These are phyloP conservation scores for Helicoverpa zea DNA, from an alignment of 1,140 invertebrate species.

Conservation along the genomic window DNA sequence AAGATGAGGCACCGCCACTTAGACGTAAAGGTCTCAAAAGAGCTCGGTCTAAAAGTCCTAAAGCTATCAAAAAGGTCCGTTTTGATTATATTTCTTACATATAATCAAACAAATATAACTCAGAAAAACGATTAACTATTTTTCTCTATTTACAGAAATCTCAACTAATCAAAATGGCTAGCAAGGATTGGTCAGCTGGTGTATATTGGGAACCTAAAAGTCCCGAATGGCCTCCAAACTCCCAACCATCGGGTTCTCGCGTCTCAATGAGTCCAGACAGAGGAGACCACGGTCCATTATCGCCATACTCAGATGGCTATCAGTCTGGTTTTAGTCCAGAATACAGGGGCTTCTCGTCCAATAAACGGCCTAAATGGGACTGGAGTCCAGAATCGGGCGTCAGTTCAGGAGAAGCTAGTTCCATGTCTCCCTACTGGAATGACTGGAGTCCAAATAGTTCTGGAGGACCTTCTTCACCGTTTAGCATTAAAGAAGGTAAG, in stretches of 20 bases:
- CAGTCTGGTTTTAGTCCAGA: slow-evolving; percentile 80
- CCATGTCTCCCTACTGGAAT: slow-evolving; percentile 73
- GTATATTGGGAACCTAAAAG: slow-evolving; percentile 81
- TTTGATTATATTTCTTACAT: slow-evolving; percentile 16
- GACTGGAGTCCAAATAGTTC: slow-evolving; percentile 82
- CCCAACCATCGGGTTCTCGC: slow-evolving; percentile 54
- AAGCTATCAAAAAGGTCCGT: slow-evolving; percentile 69
- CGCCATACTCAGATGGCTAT: slow-evolving; percentile 73
- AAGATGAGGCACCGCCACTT: slow-evolving; percentile 54
- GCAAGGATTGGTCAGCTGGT: slow-evolving; percentile 80
- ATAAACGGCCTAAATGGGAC: slow-evolving; percentile 70
- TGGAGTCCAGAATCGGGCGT: slow-evolving; percentile 81
- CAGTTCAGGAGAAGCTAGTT: slow-evolving; percentile 72
- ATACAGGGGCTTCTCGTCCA: slow-evolving; percentile 61
- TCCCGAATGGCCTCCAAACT: slow-evolving; percentile 70
- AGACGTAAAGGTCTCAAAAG: slow-evolving; percentile 67
- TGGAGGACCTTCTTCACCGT: slow-evolving; percentile 71
- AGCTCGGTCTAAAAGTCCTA: slow-evolving; percentile 68
- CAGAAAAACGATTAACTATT: neutral
- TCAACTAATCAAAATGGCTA: slow-evolving; percentile 77
- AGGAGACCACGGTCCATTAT: slow-evolving; percentile 64
- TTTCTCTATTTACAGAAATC: slow-evolving; percentile 66
- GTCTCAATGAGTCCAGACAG: slow-evolving; percentile 65
- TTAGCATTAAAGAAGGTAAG: slow-evolving; percentile 75
- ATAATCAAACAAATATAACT: neutral